Evolutionary conservation across 1,140 invertebrate species (phyloP).

Genomic region (Cyclina sinensis): DNA sequence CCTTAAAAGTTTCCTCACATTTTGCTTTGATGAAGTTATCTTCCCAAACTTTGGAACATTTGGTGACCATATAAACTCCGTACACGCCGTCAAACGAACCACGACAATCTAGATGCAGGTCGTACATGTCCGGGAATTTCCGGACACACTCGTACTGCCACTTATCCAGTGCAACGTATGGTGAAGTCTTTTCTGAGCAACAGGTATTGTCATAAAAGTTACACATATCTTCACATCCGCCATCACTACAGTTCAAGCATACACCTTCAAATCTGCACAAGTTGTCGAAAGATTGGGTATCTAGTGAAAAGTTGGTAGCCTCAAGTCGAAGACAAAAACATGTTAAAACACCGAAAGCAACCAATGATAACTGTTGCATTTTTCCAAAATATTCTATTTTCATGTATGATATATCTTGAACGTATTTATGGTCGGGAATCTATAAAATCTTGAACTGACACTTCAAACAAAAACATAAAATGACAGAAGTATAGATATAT

Average conservation of each 20-base stretch:
- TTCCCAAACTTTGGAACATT: neutral
- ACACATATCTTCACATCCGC: constrained; percentile 1
- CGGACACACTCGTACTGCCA: neutral
- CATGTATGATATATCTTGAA: too few relatives aligned
- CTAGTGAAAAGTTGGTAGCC: neutral
- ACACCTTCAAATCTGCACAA: constrained; percentile 2
- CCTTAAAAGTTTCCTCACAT: neutral
- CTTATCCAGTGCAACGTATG: neutral
- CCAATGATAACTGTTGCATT: too few relatives aligned
- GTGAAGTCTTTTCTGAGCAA: neutral
- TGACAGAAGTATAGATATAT: too few relatives aligned
- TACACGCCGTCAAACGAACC: neutral
- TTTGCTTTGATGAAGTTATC: neutral
- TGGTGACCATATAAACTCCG: neutral
- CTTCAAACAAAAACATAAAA: too few relatives aligned
- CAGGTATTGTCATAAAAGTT: neutral
- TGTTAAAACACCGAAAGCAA: too few relatives aligned
- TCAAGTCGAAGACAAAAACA: too few relatives aligned
- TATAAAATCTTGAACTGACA: too few relatives aligned
- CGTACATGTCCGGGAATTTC: neutral
- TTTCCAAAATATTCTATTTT: too few relatives aligned
- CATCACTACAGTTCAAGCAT: neutral
- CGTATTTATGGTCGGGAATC: too few relatives aligned
- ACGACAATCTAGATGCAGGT: neutral
- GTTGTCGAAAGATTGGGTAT: neutral